These are phyloP conservation scores for Heterodera schachtii DNA, from an alignment of 1,140 invertebrate genomes.

Conservation along the genomic window DNA sequence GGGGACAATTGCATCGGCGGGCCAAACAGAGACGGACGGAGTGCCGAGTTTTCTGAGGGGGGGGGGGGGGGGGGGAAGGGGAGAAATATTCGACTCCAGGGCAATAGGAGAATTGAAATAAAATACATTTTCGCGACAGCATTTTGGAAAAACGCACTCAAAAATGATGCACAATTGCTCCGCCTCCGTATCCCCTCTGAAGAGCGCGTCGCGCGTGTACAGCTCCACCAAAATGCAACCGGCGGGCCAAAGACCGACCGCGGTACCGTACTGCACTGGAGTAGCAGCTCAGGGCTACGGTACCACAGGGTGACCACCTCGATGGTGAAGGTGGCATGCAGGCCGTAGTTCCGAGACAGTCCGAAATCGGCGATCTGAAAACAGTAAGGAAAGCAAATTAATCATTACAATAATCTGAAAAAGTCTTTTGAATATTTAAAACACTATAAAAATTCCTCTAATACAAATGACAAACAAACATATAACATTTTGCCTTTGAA, in stretches of 20 bases:
- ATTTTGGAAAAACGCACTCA: slow-evolving; percentile 71
- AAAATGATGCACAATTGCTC: slow-evolving; percentile 87
- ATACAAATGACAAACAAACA: background rate
- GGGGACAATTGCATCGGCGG: slow-evolving; percentile 46
- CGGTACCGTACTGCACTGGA: slow-evolving; percentile 84
- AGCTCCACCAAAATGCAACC: slow-evolving; percentile 90
- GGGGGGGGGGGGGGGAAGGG: background rate
- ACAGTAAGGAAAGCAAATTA: background rate
- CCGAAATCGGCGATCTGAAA: slow-evolving; percentile 97
- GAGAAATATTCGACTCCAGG: background rate
- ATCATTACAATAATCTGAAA: no score
- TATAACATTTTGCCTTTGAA: background rate
- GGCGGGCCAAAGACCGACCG: slow-evolving; percentile 92
- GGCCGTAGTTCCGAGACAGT: slow-evolving; percentile 88
- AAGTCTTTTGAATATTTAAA: no score
- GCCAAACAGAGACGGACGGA: slow-evolving; percentile 42
- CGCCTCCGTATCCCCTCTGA: slow-evolving; percentile 81
- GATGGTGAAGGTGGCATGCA: slow-evolving; percentile 88
- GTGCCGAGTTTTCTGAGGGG: slow-evolving; percentile 46
- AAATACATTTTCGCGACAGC: no score
- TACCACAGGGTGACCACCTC: slow-evolving; percentile 99
- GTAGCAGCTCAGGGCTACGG: slow-evolving; percentile 87
- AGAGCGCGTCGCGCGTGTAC: slow-evolving; percentile 70
- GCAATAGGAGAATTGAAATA: no score
- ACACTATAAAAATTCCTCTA: no score